A percentile compares a stretch with the other conserved stretches of the same genome.
These are phyloP conservation scores for Actinemys pallida DNA, from an alignment of 2,113 vertebrate species.

Conservation along the genomic window DNA sequence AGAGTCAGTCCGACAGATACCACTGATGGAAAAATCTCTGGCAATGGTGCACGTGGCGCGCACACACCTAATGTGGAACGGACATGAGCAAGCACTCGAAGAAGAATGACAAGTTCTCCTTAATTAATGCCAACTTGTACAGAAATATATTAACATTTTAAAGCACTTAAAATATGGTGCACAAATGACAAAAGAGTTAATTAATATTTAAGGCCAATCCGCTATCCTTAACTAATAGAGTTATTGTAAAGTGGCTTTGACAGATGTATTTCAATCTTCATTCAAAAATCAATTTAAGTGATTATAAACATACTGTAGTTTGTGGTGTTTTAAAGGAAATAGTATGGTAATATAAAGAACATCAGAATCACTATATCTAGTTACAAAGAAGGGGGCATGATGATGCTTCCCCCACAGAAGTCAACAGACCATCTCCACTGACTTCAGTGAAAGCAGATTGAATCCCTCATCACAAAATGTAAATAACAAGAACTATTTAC, in stretches of 20 bases:
- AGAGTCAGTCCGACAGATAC: too few species aligned
- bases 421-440: not conserved
- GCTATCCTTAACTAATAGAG: not conserved
- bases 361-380: not conserved
- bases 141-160: not conserved
- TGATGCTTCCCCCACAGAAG: not conserved
- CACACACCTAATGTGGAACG: too few species aligned
- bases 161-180: not conserved
- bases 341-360: not conserved
- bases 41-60: too few species aligned
- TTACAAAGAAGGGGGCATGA: not conserved
- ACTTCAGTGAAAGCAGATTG: constrained; percentile 34
- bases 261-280: not conserved
- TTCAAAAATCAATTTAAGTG: not conserved
- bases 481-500: constrained; percentile 25
- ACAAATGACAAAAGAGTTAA: not conserved
- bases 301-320: not conserved
- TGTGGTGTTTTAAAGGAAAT: not conserved
- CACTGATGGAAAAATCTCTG: too few species aligned
- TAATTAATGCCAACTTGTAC: not conserved
- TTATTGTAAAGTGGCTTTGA: not conserved
- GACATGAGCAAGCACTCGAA: too few species aligned
- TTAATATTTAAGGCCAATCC: not conserved
- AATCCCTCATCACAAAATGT: constrained; percentile 26
- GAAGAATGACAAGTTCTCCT: too few species aligned